A percentile compares a stretch with the other conserved stretches of the same genome.
These are phyloP conservation scores for Intellagama lesueurii DNA, from an alignment of 2,797 vertebrate genomes.

Conservation along the genomic window DNA sequence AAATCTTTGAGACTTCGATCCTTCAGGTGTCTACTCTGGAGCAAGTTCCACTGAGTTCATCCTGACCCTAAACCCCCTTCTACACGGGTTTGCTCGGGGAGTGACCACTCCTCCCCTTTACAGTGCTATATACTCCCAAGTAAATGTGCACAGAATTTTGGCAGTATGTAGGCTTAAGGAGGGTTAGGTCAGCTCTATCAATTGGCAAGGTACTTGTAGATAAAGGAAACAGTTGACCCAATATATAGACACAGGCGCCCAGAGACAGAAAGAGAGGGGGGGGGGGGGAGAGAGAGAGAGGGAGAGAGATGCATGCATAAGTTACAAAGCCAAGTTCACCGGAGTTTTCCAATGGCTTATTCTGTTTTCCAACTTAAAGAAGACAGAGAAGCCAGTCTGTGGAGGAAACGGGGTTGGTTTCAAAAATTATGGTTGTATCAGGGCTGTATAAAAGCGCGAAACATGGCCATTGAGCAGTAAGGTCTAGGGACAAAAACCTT, in stretches of 20 bases:
- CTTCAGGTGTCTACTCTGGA: not conserved
- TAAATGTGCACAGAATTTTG: not conserved
- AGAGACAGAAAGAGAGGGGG: not conserved
- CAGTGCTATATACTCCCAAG: not conserved
- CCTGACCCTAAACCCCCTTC: no score
- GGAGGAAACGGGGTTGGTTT: not conserved
- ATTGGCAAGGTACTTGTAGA: not conserved
- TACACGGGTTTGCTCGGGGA: not conserved
- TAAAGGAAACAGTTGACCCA: not conserved
- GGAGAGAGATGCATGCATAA: not conserved
- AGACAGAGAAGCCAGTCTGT: constrained; percentile 2
- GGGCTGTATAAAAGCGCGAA: not conserved
- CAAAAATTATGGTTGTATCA: not conserved
- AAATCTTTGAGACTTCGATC: not conserved
- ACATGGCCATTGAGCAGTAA: not conserved
- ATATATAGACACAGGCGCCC: no score
- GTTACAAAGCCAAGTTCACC: constrained; percentile 11
- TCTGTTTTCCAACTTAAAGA: not conserved
- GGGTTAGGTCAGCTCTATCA: not conserved
- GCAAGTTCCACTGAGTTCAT: not conserved
- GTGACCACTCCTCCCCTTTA: not conserved
- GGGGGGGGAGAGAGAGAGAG: not conserved
- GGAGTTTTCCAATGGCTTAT: constrained; percentile 1
- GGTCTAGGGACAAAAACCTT: not conserved
- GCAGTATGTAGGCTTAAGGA: not conserved